Base-by-base conservation (phyloP, 2,888 invertebrate species). In the Cactoblastis cactorum region DNA sequence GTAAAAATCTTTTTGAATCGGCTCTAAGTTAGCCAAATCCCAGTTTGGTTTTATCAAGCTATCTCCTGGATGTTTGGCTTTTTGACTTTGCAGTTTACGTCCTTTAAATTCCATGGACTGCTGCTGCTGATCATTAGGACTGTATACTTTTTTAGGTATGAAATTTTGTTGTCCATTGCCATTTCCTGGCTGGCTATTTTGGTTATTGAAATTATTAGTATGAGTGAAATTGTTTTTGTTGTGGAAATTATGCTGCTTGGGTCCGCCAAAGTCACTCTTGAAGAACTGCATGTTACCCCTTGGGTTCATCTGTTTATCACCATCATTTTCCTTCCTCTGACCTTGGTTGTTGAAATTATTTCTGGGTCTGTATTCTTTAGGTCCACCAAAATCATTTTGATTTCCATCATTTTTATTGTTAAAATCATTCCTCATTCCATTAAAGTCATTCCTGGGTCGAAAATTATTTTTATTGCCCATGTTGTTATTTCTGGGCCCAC, bases 1-100 rank as follows among this genome's bases (percentile, higher is more conserved):
- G 77, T 98, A 98, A 72, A 98, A 96, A 80, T 98, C 95, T 88
- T 98, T 98, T 63, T 95, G 92, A 74, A 98, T 97, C 8, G 95
- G 94, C 63, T 94, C 93, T 58, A 98, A 87, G 56, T 91, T 90
- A 46, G 77, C 65, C 60, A 94, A 67, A 62, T 97, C 96, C 98
- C 98, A 98, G 60, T 92, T 92, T 3, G 97, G 97, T 69, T 95
- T 96, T 12, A 92, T 91, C 56, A 95, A 81, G 61, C 91, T 91
- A 58, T 94, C 93, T 48, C 94, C 94, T 9, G 94, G 94, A 73
- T 93, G 93, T 69, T 94, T 94, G 0, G 93, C 92, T 71, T 93
- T 93, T 69, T 92, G 88, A 62, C 92, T 92, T 61, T 91, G 92
- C 56, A 91, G 61, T 67, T 91, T 92, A 45, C 92, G 91, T 4